Conservation (phyloP, 2,113 vertebrate species). For the Hepsetus odoe region DNA sequence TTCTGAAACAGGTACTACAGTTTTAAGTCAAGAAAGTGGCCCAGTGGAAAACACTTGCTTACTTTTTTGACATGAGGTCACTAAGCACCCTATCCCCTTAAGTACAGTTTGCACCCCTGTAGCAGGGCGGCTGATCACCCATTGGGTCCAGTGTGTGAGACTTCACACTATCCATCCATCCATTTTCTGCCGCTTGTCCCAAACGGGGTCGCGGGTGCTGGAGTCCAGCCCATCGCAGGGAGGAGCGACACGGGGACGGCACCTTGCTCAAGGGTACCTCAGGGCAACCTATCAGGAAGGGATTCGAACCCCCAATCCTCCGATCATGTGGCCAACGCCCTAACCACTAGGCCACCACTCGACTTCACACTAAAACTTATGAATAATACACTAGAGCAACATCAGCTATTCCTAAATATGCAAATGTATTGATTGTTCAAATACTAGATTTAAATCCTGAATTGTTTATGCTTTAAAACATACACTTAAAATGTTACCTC, state of each 20-base stretch:
- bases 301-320: too few relatives aligned
- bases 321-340: too few relatives aligned
- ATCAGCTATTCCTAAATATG: neutral
- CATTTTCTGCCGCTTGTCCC: too few relatives aligned
- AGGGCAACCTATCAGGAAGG: too few relatives aligned
- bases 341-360: too few relatives aligned
- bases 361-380: too few relatives aligned
- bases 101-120: slow-evolving; percentile 39
- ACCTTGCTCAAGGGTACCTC: too few relatives aligned
- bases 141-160: too few relatives aligned
- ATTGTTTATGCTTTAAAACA: neutral
- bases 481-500: slow-evolving; percentile 62
- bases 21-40: slow-evolving; percentile 15
- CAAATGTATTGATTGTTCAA: neutral
- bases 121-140: neutral
- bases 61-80: slow-evolving; percentile 55
- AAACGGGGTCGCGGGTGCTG: too few relatives aligned
- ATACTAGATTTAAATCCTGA: neutral
- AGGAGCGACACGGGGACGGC: too few relatives aligned
- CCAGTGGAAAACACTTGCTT: slow-evolving; percentile 52
- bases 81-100: slow-evolving; percentile 44
- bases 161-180: too few relatives aligned
- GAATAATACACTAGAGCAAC: neutral
- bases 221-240: too few relatives aligned
- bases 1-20: neutral